Percentiles rank a stretch among this genome's conserved stretches.
Conservation (phyloP, 2,797 vertebrate species). For the Cheirogaleus major region DNA sequence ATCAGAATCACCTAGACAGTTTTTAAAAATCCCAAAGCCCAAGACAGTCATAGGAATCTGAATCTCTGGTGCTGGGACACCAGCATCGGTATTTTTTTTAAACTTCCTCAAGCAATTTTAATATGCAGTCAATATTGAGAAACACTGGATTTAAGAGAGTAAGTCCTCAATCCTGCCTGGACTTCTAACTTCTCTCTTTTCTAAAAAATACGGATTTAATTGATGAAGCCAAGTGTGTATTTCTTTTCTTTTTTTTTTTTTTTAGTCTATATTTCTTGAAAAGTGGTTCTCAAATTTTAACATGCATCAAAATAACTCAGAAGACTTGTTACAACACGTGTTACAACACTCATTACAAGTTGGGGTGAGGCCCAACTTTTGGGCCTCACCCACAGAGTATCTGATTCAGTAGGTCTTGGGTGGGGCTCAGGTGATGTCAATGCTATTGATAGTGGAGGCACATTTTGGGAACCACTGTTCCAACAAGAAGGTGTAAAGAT, state of each 20-base stretch:
- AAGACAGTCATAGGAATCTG: neutral
- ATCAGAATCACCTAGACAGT: neutral
- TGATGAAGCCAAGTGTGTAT: neutral
- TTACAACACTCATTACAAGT: too few species aligned
- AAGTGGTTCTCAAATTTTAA: neutral
- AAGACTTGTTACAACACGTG: neutral
- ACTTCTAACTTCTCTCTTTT: neutral
- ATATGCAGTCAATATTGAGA: neutral
- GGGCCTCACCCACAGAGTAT: neutral
- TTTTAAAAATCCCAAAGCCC: neutral
- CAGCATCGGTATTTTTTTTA: neutral
- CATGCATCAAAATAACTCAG: neutral
- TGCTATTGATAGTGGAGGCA: neutral
- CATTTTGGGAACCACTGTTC: neutral
- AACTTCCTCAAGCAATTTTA: neutral
- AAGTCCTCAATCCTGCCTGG: neutral
- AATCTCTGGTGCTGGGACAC: neutral
- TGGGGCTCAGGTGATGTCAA: neutral
- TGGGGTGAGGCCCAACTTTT: too few species aligned
- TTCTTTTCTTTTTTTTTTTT: neutral
- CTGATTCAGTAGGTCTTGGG: neutral
- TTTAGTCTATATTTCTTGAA: neutral
- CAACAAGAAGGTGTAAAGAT: neutral
- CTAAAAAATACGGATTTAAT: neutral
- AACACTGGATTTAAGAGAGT: neutral